Conservation (phyloP, 2,888 invertebrate genomes). For the Agrochola lota region DNA sequence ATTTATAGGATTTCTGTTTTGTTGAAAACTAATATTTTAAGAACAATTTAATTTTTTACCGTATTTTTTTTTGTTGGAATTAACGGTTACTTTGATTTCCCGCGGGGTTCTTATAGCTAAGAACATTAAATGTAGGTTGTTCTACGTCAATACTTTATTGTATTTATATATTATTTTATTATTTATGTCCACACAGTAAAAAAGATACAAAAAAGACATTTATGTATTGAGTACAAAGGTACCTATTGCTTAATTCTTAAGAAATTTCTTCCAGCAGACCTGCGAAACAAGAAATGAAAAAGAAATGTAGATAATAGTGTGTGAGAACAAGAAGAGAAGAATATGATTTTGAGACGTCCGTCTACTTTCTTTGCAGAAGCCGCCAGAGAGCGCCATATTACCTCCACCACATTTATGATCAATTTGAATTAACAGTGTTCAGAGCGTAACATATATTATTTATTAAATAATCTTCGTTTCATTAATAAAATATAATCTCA, state of each 20-base stretch:
- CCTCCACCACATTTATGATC: not conserved
- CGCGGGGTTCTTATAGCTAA: not conserved
- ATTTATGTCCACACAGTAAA: not conserved
- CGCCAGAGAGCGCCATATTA: not conserved
- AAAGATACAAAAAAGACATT: not conserved
- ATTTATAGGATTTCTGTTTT: not conserved
- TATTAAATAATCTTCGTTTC: not conserved
- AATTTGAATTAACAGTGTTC: not conserved
- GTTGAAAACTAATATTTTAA: constrained; percentile 22
- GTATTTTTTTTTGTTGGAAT: not conserved
- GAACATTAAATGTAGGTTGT: constrained; percentile 3
- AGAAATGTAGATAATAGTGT: not conserved
- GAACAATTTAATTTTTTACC: constrained; percentile 7
- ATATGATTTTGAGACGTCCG: not conserved
- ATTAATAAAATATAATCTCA: constrained; percentile 2
- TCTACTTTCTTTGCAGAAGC: constrained; percentile 1
- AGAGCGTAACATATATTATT: not conserved
- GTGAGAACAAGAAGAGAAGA: not conserved
- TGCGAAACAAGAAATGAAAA: not conserved
- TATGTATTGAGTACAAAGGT: not conserved
- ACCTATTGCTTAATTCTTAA: not conserved
- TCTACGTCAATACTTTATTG: not conserved
- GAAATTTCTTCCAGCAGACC: not conserved
- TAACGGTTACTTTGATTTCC: constrained; percentile 42
- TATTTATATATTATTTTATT: not conserved